Conservation (phyloP, 2,888 invertebrate species). For the Caenorhabditis macrosperma region DNA sequence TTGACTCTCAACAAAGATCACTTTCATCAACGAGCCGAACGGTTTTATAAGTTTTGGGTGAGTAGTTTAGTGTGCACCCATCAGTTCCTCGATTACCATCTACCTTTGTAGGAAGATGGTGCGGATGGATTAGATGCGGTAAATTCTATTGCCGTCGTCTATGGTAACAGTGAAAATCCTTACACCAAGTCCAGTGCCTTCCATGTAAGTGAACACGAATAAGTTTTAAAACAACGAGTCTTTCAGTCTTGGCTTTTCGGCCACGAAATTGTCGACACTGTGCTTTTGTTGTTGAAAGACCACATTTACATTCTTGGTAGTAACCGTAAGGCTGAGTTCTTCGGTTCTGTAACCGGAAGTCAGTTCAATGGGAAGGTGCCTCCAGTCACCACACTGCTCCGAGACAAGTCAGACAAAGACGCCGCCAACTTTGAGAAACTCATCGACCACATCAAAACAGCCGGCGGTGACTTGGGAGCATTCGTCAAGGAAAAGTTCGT, state of each 20-base stretch:
- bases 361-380: constrained; percentile 86
- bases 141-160: constrained; percentile 92
- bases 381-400: constrained; percentile 88
- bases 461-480: constrained; percentile 89
- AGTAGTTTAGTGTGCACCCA: constrained; percentile 21
- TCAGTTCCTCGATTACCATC: too few species aligned
- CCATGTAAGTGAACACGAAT: constrained; percentile 84
- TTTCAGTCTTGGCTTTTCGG: constrained; percentile 94
- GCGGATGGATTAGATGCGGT: constrained; percentile 84
- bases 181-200: constrained; percentile 97
- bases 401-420: constrained; percentile 94
- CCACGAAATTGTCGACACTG: constrained; percentile 95
- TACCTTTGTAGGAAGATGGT: constrained; percentile 66
- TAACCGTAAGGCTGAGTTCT: constrained; percentile 97
- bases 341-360: constrained; percentile 90
- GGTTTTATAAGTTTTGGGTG: constrained; percentile 75
- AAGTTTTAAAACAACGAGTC: background rate
- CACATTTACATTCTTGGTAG: constrained; percentile 92
- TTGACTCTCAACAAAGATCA: constrained; percentile 57
- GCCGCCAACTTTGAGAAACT: constrained; percentile 87
- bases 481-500: constrained; percentile 95
- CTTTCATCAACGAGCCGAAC: constrained; percentile 63
- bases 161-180: constrained; percentile 94
- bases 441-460: constrained; percentile 89
- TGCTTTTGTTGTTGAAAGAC: constrained; percentile 91